Base-by-base conservation (phyloP, 2,113 vertebrate species). In the Indicator maculatus region DNA sequence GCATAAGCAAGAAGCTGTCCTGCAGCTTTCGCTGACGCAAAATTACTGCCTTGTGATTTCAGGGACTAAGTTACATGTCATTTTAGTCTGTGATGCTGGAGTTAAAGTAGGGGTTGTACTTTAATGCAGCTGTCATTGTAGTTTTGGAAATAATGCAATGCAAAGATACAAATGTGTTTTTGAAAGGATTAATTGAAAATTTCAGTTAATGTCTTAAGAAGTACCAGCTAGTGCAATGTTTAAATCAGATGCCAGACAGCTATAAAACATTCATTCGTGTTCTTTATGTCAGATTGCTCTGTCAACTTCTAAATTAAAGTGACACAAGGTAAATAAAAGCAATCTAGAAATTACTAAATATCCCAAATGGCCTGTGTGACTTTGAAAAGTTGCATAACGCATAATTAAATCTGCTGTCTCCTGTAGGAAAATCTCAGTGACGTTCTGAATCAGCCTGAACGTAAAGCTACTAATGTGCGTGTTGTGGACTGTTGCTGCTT, bases 141-240 rank as follows among this genome's bases (percentile, higher is more conserved):
- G 98, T 98, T 98, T 97, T 95, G 96, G 96, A 97, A 96, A 95
- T 90, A 27, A 95, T 96, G 95, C 92, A 98, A 98, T 98, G 98
- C 95, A 94, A 93, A 90, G 88, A 97, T 98, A 97, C 95, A 97
- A 98, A 97, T 93, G 90, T 96, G 97, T 94, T 98, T 98, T 98
- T 97, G 63, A 97, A 96, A 97, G 96, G 97, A 98, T 98, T 98
- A 97, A 90, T 94, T 96, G 97, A 98, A 98, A 98, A 98, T 97
- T 97, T 50, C 91, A 93, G 96, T 97, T 97, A 89, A 96, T 96
- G 96, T 98, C 96, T 93, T 95, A 91, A 97, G 93, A 96, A 93
- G 95, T 90, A 91, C 71, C 97, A 98, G 97, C 98, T 98, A 98
- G 89, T 97, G 85, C 86, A 96, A 95, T 96, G 95, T 96, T 98